phyloP scores from a whole-genome alignment of 2,113 vertebrate species.

The Actinemys pallida region DNA sequence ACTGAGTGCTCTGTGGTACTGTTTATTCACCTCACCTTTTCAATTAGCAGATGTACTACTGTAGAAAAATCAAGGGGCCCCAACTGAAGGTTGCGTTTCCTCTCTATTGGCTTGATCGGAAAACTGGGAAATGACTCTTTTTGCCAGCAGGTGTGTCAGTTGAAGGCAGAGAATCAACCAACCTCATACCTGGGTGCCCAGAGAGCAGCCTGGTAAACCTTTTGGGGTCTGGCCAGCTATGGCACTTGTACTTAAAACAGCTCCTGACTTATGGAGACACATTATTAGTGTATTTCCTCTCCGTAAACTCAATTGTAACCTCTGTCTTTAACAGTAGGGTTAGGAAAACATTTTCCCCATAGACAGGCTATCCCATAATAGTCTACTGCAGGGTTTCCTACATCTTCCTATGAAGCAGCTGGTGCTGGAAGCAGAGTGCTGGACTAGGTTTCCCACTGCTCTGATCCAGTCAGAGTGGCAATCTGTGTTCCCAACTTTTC shows the following conservation, averaged over 20 bases:
- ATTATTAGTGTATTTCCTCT: background rate
- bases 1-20: background rate
- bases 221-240: background rate
- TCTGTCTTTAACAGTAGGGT: background rate
- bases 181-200: fast-evolving
- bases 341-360: fast-evolving
- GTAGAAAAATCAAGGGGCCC: background rate
- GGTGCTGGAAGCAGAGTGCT: background rate
- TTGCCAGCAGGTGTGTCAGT: background rate
- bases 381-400: background rate
- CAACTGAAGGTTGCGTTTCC: background rate
- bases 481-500: background rate
- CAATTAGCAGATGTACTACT: fast-evolving
- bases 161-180: background rate
- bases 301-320: fast-evolving
- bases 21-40: background rate
- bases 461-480: background rate
- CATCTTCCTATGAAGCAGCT: background rate
- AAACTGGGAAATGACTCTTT: background rate
- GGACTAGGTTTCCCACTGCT: background rate
- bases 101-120: background rate
- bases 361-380: background rate
- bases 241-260: background rate
- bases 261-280: background rate
- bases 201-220: background rate